Conservation (phyloP, 2,113 vertebrate species). For the Electrona antarctica region DNA sequence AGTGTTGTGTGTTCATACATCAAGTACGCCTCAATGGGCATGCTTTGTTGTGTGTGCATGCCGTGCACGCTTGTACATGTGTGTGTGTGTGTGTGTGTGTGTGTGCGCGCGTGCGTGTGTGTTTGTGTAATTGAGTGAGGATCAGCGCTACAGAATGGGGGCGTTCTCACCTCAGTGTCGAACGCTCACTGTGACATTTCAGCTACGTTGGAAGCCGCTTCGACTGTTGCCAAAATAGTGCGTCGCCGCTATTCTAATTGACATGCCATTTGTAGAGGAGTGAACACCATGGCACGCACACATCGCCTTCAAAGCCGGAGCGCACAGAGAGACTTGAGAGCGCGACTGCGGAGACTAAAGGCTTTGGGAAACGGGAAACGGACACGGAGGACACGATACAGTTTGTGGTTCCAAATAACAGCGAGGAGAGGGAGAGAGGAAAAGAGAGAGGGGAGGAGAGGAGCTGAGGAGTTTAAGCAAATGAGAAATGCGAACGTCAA, state of each 20-base stretch:
- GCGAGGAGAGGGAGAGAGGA: neutral
- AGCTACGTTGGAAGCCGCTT: neutral
- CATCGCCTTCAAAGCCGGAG: too few species aligned
- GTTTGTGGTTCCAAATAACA: slow-evolving; percentile 37
- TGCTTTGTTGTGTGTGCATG: too few species aligned
- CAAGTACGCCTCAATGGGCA: too few species aligned
- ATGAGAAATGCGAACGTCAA: too few species aligned
- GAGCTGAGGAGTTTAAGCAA: too few species aligned
- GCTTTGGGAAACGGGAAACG: neutral
- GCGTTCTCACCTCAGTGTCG: neutral
- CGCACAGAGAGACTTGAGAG: too few species aligned
- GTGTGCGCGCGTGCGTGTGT: neutral
- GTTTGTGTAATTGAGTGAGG: slow-evolving; percentile 1
- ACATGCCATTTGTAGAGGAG: too few species aligned
- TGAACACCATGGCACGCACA: too few species aligned
- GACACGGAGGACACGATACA: neutral
- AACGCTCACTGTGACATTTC: neutral
- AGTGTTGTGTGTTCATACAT: too few species aligned
- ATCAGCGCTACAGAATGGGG: too few species aligned
- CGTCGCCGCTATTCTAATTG: neutral
- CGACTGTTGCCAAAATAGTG: neutral
- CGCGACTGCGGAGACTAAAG: neutral
- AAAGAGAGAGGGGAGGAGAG: neutral
- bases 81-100: slow-evolving; percentile 12
- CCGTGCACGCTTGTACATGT: neutral